Evolutionary conservation across 2,888 invertebrate species (phyloP).

Genomic region (Habrosyne pyritoides): DNA sequence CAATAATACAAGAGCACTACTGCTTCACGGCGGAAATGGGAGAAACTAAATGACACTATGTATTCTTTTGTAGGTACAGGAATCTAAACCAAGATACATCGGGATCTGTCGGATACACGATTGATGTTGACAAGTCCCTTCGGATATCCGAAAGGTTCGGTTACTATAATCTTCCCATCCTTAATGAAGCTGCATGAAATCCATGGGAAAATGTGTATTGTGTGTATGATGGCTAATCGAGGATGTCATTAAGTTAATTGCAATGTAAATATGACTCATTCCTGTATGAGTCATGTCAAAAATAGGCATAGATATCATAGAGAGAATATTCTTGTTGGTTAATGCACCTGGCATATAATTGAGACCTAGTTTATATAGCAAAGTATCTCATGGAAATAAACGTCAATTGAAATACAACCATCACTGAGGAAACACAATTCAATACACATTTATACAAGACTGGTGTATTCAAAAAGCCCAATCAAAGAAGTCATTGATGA

Average conservation of each 20-base stretch:
- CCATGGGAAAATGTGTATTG: slow-evolving; percentile 9
- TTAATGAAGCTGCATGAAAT: background rate
- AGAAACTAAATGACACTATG: too few relatives aligned
- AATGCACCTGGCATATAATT: background rate
- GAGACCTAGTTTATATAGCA: too few relatives aligned
- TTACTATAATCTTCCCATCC: slow-evolving; percentile 5
- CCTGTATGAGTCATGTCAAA: background rate
- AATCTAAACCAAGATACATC: background rate
- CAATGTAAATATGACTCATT: background rate
- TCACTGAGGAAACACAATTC: too few relatives aligned
- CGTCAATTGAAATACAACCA: too few relatives aligned
- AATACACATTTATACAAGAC: too few relatives aligned
- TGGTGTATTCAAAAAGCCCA: too few relatives aligned
- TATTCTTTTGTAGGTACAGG: too few relatives aligned
- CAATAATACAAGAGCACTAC: too few relatives aligned
- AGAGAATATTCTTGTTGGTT: background rate
- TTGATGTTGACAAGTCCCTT: background rate
- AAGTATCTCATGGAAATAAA: too few relatives aligned
- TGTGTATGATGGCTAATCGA: slow-evolving; percentile 30
- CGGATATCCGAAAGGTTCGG: background rate
- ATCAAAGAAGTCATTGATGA: too few relatives aligned
- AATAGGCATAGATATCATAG: background rate
- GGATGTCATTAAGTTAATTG: slow-evolving; percentile 24
- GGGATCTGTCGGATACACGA: background rate
- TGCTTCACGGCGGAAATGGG: too few relatives aligned